Evolutionary conservation across 2,888 invertebrate genomes (phyloP).

Genomic region (Drosophila testacea): DNA sequence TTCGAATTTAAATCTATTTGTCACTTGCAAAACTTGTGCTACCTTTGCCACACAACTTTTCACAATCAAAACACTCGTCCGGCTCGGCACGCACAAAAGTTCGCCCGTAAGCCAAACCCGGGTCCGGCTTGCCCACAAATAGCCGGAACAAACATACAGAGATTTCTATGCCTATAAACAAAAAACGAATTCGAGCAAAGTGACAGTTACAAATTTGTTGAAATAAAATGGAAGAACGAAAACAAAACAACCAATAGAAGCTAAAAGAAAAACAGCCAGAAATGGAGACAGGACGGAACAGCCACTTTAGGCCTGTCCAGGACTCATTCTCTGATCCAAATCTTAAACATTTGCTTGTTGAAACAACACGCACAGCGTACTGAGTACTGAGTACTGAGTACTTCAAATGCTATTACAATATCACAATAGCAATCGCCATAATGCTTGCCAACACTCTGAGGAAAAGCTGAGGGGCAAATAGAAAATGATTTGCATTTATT

Average conservation of each 20-base stretch:
- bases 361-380: conserved; percentile 25
- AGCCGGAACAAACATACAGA: conserved; percentile 42
- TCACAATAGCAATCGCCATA: conserved; percentile 34
- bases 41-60: conserved; percentile 63
- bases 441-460: conserved; percentile 54
- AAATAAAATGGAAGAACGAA: conserved; percentile 54
- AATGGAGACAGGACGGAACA: background rate
- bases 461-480: conserved; percentile 17
- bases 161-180: conserved; percentile 36
- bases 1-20: conserved; percentile 80
- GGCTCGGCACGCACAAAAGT: conserved; percentile 43
- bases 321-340: background rate
- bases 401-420: conserved; percentile 50
- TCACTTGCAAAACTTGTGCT: conserved; percentile 75
- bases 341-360: conserved; percentile 30
- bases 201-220: conserved; percentile 80
- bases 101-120: conserved; percentile 33
- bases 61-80: conserved; percentile 49
- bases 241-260: background rate
- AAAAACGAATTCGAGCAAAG: conserved; percentile 58
- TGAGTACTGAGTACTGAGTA: background rate
- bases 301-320: conserved; percentile 43
- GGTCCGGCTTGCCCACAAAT: conserved; percentile 21
- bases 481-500: conserved; percentile 77
- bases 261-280: conserved; percentile 16